phyloP scores from a whole-genome alignment of 2,888 invertebrate species.

The Diarsia mendica region DNA sequence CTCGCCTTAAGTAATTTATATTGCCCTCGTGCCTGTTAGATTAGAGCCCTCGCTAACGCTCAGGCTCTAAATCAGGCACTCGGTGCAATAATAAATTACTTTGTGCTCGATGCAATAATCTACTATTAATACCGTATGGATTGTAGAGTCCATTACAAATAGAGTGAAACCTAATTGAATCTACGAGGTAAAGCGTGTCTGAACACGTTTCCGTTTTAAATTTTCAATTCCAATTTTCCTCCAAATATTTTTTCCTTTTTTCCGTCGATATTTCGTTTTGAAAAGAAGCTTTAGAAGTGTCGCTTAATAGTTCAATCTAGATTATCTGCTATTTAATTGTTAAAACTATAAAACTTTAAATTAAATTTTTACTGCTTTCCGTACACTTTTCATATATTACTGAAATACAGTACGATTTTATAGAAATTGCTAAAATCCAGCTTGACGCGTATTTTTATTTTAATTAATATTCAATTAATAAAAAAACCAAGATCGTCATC shows the following conservation, averaged over 20 bases:
- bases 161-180: conserved; percentile 38
- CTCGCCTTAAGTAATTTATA: too few species aligned
- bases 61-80: too few species aligned
- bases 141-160: conserved; percentile 12
- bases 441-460: not conserved
- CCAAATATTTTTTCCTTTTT: conserved; percentile 20
- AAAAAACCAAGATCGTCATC: not conserved
- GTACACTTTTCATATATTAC: not conserved
- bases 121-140: not conserved
- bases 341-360: conserved; percentile 1
- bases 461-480: not conserved
- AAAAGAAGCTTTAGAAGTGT: conserved; percentile 21
- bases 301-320: not conserved
- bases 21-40: too few species aligned
- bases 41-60: too few species aligned
- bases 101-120: too few species aligned
- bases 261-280: conserved; percentile 3
- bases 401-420: not conserved
- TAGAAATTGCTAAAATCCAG: not conserved
- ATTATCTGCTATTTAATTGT: not conserved
- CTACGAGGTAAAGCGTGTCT: not conserved
- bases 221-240: conserved; percentile 41
- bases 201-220: conserved; percentile 31
- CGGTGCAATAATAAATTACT: too few species aligned
- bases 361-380: not conserved